These are phyloP conservation scores for Helicoverpa assulta DNA, from an alignment of 2,888 invertebrate species.

Conservation along the genomic window DNA sequence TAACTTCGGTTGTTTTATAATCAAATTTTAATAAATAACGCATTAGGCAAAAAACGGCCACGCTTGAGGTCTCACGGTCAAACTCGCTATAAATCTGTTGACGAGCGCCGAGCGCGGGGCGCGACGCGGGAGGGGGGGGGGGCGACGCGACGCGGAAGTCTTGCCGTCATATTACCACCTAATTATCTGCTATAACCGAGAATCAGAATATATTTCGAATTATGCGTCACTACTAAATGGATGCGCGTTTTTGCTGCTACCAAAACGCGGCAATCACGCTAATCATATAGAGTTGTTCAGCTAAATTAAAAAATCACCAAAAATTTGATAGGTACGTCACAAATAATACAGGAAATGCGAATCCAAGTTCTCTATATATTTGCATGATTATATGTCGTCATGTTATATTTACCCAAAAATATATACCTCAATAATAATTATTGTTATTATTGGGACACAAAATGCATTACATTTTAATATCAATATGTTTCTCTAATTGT, in stretches of 20 bases:
- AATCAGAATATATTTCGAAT: conserved; percentile 72
- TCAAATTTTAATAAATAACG: conserved; percentile 88
- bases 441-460: too few relatives aligned
- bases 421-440: too few relatives aligned
- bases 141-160: conserved; percentile 77
- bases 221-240: conserved; percentile 68
- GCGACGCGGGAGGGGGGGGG: background rate
- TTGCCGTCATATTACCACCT: conserved; percentile 73
- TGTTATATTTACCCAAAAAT: too few relatives aligned
- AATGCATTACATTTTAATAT: too few relatives aligned
- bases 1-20: conserved; percentile 82
- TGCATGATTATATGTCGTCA: too few relatives aligned
- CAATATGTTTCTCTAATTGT: too few relatives aligned
- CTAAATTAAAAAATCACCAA: conserved; percentile 3
- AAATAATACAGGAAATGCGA: background rate
- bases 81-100: conserved; percentile 87
- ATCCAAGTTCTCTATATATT: background rate
- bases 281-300: conserved; percentile 23
- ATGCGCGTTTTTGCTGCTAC: conserved; percentile 54
- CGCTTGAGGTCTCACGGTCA: conserved; percentile 88
- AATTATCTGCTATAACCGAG: conserved; percentile 76
- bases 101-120: conserved; percentile 68
- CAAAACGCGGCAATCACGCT: conserved; percentile 33
- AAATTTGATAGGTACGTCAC: conserved; percentile 13
- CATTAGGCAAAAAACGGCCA: conserved; percentile 87